A percentile compares a stretch with the other conserved stretches of the same genome.
phyloP scores from a whole-genome alignment of 2,113 vertebrate genomes.

The Leptocoma aspasia region DNA sequence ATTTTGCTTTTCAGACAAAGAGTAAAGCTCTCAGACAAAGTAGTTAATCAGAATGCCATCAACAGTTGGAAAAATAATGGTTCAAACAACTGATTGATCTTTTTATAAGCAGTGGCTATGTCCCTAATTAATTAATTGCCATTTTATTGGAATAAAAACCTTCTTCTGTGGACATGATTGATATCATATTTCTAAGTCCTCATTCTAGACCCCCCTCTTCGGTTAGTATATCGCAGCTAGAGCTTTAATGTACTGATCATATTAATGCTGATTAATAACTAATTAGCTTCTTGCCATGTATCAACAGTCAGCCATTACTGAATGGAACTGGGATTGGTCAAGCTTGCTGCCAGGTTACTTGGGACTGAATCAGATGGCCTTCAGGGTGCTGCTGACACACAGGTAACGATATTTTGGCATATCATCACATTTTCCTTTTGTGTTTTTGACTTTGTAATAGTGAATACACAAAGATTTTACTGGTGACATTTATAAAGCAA shows the following conservation, averaged over 20 bases:
- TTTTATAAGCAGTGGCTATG: conserved; percentile 92
- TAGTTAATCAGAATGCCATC: conserved; percentile 72
- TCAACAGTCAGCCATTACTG: conserved; percentile 87
- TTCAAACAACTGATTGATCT: conserved; percentile 89
- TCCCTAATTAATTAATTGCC: conserved; percentile 92
- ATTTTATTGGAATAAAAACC: conserved; percentile 90
- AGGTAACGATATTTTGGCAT: conserved; percentile 77
- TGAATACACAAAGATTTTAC: background rate
- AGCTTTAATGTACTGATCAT: conserved; percentile 90
- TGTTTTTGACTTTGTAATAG: background rate
- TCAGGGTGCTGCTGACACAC: conserved; percentile 85
- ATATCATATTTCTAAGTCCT: conserved; percentile 82
- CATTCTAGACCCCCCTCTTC: conserved; percentile 80
- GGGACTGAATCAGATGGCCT: conserved; percentile 86
- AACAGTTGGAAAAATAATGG: conserved; percentile 81
- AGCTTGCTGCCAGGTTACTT: conserved; percentile 83
- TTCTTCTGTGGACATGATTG: conserved; percentile 89
- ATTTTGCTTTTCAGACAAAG: conserved; percentile 69
- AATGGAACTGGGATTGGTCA: conserved; percentile 91
- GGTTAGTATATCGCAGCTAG: conserved; percentile 88
- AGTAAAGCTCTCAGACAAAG: conserved; percentile 54
- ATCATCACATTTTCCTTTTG: background rate
- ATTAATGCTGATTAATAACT: conserved; percentile 97
- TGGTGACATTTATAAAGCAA: background rate
- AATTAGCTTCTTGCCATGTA: conserved; percentile 84